These are phyloP conservation scores for Bathynomus jamesi DNA, from an alignment of 1,140 invertebrate species.

Conservation along the genomic window DNA sequence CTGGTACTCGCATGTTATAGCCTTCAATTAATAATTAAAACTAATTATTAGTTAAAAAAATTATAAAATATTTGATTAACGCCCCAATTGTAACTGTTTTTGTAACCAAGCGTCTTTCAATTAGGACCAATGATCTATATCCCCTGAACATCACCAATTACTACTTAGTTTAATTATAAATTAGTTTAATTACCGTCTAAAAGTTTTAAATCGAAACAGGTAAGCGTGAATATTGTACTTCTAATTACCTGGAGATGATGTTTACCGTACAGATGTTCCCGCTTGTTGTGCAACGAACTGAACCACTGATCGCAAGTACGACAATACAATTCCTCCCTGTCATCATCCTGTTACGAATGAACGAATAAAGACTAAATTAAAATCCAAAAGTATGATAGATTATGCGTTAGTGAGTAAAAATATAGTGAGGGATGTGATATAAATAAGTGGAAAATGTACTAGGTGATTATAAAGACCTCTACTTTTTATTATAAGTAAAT, in stretches of 20 bases:
- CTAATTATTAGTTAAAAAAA: too few relatives aligned
- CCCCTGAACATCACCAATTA: too few relatives aligned
- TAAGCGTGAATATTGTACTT: too few relatives aligned
- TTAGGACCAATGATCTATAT: too few relatives aligned
- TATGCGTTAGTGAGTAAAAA: neutral
- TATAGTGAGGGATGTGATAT: neutral
- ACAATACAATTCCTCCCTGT: conserved; percentile 52
- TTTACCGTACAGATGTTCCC: conserved; percentile 51
- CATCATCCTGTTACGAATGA: conserved; percentile 45
- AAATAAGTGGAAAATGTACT: conserved; percentile 6
- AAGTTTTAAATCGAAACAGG: too few relatives aligned
- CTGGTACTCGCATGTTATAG: neutral
- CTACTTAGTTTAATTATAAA: too few relatives aligned
- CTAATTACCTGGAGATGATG: conserved; percentile 47
- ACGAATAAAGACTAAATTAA: neutral
- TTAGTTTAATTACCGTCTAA: too few relatives aligned
- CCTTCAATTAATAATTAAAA: neutral
- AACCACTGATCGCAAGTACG: conserved; percentile 53
- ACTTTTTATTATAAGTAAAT: too few relatives aligned
- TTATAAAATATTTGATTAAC: too few relatives aligned
- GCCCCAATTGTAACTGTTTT: too few relatives aligned
- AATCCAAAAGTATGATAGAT: neutral
- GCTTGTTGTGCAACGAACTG: conserved; percentile 52
- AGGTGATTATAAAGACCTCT: too few relatives aligned
- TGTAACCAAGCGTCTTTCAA: too few relatives aligned